Evolutionary conservation across 2,888 invertebrate genomes (phyloP).

Genomic region (Drosophila setosimentum): DNA sequence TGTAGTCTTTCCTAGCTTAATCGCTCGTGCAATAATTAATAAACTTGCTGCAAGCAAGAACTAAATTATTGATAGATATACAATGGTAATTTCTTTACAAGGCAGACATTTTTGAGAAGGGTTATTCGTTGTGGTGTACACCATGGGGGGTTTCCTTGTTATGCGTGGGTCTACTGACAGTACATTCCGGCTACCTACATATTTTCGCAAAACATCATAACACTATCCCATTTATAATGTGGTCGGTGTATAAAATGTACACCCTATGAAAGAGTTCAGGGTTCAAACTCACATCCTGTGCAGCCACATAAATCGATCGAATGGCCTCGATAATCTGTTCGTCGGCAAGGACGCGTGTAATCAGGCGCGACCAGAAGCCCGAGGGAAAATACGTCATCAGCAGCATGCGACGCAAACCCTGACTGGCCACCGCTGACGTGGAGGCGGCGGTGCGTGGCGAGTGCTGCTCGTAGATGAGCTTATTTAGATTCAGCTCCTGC

Average conservation of each 20-base stretch:
- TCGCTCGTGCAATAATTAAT: too few species aligned
- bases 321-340: slow-evolving; percentile 93
- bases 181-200: not conserved
- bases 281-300: slow-evolving; percentile 87
- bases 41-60: too few species aligned
- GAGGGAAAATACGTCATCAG: slow-evolving; percentile 99
- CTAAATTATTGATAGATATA: too few species aligned
- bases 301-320: slow-evolving; percentile 89
- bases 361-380: slow-evolving; percentile 98
- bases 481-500: slow-evolving; percentile 82
- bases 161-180: not conserved
- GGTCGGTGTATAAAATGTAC: not conserved
- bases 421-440: slow-evolving; percentile 22
- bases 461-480: slow-evolving; percentile 76
- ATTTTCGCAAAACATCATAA: not conserved
- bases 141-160: too few species aligned
- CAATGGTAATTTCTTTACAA: too few species aligned
- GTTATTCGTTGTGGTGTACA: not conserved
- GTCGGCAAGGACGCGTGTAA: slow-evolving; percentile 96
- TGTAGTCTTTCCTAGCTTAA: not conserved
- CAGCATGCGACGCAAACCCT: slow-evolving; percentile 88
- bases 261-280: not conserved
- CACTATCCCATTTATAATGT: too few species aligned
- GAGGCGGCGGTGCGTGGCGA: slow-evolving; percentile 33
- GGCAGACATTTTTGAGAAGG: too few species aligned